Evolutionary conservation across 2,113 vertebrate species (phyloP).

Genomic region (Leptocoma aspasia): DNA sequence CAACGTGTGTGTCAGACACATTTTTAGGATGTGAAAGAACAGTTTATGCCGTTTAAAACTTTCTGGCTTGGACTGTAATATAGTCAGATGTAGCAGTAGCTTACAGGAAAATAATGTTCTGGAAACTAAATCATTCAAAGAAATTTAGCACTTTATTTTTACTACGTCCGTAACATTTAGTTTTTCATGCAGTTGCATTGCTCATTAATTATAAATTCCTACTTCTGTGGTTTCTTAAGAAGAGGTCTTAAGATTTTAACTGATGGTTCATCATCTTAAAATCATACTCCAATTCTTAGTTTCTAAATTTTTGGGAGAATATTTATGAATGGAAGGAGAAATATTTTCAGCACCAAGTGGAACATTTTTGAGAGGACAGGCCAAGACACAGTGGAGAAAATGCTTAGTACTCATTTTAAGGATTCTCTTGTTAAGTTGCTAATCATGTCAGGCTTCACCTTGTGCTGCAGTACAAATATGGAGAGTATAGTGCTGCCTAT

Average conservation of each 20-base stretch:
- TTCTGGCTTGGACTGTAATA: background rate
- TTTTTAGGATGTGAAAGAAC: background rate
- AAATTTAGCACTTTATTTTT: background rate
- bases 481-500: background rate
- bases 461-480: background rate
- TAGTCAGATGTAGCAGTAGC: background rate
- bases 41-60: background rate
- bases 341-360: background rate
- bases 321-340: background rate
- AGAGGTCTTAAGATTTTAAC: background rate
- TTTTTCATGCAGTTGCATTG: background rate
- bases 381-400: background rate
- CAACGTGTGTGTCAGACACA: background rate
- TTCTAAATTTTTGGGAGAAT: background rate
- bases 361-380: background rate
- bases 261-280: background rate
- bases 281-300: background rate
- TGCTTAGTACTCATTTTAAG: background rate
- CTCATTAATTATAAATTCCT: background rate
- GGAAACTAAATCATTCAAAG: background rate
- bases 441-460: background rate
- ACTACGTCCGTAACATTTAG: background rate
- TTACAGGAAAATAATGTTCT: background rate
- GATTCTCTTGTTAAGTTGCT: background rate
- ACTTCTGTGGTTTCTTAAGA: background rate